These are phyloP conservation scores for Aldabrachelys gigantea DNA, from an alignment of 2,113 vertebrate genomes.

Conservation along the genomic window DNA sequence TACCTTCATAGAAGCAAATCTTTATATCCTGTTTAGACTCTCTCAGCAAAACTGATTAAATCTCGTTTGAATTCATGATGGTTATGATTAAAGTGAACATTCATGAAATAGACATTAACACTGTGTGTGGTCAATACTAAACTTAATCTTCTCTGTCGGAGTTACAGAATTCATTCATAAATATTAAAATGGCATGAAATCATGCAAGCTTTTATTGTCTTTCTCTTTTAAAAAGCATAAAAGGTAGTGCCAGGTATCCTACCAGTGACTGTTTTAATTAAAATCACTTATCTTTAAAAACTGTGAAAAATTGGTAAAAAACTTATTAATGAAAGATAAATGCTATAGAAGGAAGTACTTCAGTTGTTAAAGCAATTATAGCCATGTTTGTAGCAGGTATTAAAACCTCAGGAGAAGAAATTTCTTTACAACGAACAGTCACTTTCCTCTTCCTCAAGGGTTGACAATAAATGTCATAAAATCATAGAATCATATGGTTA, in stretches of 20 bases:
- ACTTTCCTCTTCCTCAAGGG: background rate
- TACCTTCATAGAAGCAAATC: background rate
- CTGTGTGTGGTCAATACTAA: background rate
- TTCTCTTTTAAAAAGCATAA: background rate
- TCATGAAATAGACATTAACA: background rate
- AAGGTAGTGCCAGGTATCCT: background rate
- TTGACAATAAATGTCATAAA: background rate
- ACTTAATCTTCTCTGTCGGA: background rate
- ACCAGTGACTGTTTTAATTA: background rate
- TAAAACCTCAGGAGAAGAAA: background rate
- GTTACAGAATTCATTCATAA: background rate
- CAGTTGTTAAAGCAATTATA: background rate
- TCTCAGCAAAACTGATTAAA: background rate
- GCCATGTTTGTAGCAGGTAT: accelerated
- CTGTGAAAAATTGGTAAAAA: background rate
- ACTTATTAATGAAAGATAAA: background rate
- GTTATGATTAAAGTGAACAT: background rate
- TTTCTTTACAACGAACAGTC: background rate
- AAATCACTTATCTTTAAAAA: background rate
- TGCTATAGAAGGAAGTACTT: background rate
- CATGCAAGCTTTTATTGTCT: background rate
- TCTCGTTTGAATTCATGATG: background rate
- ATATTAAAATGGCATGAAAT: background rate
- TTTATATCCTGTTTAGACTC: background rate
- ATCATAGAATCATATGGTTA: background rate